phyloP scores from a whole-genome alignment of 2,113 vertebrate genomes.

The Petromus typicus region DNA sequence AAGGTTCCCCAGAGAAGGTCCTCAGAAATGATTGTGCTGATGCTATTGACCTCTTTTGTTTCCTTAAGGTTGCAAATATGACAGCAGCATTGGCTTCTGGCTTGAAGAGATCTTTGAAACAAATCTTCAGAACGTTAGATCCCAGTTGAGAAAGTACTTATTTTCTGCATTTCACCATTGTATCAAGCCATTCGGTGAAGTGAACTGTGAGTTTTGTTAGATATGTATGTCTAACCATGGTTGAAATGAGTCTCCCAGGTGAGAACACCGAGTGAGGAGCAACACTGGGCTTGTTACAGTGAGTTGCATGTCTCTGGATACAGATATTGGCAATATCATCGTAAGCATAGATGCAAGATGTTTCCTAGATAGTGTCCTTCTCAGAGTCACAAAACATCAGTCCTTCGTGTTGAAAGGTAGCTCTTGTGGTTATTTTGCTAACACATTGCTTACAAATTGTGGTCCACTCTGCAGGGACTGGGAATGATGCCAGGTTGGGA shows the following conservation, averaged over 20 bases:
- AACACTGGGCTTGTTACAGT: not conserved
- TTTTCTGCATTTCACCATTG: not conserved
- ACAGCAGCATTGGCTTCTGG: accelerated
- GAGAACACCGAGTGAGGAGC: not conserved
- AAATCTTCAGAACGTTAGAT: not conserved
- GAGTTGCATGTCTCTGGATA: not conserved
- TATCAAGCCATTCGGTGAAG: not conserved
- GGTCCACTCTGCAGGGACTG: not conserved
- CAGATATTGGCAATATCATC: not conserved
- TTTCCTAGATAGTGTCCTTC: not conserved
- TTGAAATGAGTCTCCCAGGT: not conserved
- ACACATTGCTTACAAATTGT: not conserved
- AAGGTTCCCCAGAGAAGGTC: not conserved
- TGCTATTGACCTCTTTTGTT: not conserved
- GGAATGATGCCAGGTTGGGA: no score
- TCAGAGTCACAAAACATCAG: not conserved
- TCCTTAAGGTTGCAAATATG: not conserved
- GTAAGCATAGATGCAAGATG: not conserved
- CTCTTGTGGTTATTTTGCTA: not conserved
- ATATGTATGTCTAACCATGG: not conserved
- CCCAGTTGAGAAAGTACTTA: not conserved
- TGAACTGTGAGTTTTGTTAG: not conserved
- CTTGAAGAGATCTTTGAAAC: not conserved
- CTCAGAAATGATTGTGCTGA: not conserved
- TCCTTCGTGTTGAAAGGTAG: not conserved